Conservation (phyloP, 2,797 vertebrate species). For the Anomalospiza imberbis region DNA sequence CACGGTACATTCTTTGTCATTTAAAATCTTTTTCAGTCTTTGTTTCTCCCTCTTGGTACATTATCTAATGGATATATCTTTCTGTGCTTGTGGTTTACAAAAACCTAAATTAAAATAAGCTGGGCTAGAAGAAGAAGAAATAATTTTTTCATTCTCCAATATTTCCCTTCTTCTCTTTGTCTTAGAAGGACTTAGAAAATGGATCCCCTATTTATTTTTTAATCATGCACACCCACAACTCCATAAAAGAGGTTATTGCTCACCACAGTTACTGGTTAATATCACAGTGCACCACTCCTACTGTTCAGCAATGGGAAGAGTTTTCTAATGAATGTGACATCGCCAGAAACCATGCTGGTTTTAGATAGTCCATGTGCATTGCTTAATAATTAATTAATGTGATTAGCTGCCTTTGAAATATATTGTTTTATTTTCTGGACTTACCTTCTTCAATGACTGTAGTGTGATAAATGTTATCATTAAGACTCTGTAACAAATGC, state of each 20-base stretch:
- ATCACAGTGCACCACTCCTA: slow-evolving; percentile 26
- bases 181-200: not conserved
- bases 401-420: slow-evolving; percentile 61
- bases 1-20: not conserved
- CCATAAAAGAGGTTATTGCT: not conserved
- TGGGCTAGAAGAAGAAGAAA: not conserved
- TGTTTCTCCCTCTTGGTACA: not conserved
- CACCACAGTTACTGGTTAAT: not conserved
- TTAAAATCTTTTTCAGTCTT: not conserved
- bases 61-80: not conserved
- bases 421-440: slow-evolving; percentile 36
- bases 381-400: slow-evolving; percentile 44
- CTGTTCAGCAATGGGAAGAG: slow-evolving; percentile 32
- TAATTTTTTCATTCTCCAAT: not conserved
- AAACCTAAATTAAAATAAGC: not conserved
- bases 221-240: not conserved
- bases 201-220: slow-evolving; percentile 19
- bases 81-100: not conserved
- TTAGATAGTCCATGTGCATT: slow-evolving; percentile 40
- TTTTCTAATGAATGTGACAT: slow-evolving; percentile 43
- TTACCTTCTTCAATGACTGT: slow-evolving; percentile 36
- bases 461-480: slow-evolving; percentile 59
- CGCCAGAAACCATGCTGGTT: slow-evolving; percentile 47
- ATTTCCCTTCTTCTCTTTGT: not conserved
- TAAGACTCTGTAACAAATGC: slow-evolving; percentile 22